Evolutionary conservation across 2,797 vertebrate species (phyloP).

Genomic region (Hephaestus fuliginosus): DNA sequence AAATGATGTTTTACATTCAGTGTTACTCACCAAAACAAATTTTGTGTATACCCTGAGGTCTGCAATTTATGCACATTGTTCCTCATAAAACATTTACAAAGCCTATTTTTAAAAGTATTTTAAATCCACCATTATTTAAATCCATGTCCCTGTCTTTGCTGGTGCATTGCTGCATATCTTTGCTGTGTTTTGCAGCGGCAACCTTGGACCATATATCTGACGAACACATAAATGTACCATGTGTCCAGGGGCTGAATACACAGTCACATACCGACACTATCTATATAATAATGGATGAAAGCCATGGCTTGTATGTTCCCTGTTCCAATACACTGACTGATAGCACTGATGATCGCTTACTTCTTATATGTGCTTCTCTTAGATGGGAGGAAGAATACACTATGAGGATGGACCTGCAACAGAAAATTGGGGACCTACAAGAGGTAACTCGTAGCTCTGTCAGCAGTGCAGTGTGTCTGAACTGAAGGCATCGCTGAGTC

Average conservation of each 20-base stretch:
- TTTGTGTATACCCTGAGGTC: neutral
- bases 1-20: neutral
- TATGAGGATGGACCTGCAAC: constrained; percentile 93
- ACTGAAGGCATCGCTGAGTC: neutral
- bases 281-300: neutral
- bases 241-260: neutral
- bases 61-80: neutral
- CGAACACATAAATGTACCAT: neutral
- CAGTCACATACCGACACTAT: neutral
- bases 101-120: neutral
- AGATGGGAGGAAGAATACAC: constrained; percentile 99
- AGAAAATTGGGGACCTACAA: constrained; percentile 92
- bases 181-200: neutral
- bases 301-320: neutral
- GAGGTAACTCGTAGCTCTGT: constrained; percentile 85
- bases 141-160: neutral
- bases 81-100: constrained; percentile 1
- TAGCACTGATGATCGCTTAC: neutral
- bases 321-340: neutral
- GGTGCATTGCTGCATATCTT: neutral
- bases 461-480: constrained; percentile 11
- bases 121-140: neutral
- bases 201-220: neutral
- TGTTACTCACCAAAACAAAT: neutral
- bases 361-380: constrained; percentile 35